Evolutionary conservation across 92 coral and sea anemone species (phyloP).

Genomic region (Parazoanthus atlanticus): DNA sequence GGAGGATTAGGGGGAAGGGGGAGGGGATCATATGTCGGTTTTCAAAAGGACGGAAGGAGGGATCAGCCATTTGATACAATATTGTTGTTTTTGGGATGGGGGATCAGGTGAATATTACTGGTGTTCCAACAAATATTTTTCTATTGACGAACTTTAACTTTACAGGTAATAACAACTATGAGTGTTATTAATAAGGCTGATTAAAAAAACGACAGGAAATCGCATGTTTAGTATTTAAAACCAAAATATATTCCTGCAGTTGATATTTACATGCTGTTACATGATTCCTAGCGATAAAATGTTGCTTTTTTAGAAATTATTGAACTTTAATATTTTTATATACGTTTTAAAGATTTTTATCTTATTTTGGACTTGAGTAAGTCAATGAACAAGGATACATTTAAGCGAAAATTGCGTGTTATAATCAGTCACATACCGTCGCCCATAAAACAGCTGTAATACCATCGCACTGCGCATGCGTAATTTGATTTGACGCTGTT

Average conservation of each 20-base stretch:
- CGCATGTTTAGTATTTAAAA: constrained; percentile 3
- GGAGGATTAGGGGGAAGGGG: too few species aligned
- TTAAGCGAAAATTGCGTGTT: not conserved
- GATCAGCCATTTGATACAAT: too few species aligned
- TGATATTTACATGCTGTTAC: not conserved
- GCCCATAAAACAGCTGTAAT: not conserved
- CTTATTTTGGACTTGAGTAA: not conserved
- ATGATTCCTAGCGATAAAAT: not conserved
- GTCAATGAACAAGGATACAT: not conserved
- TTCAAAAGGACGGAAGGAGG: too few species aligned
- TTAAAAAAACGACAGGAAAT: not conserved
- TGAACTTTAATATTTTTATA: not conserved
- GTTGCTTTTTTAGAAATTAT: not conserved
- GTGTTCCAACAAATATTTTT: too few species aligned
- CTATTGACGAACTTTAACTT: not conserved
- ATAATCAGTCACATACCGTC: not conserved
- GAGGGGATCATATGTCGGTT: too few species aligned
- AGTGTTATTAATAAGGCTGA: not conserved
- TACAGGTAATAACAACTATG: not conserved
- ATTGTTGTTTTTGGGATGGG: too few species aligned
- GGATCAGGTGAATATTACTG: too few species aligned
- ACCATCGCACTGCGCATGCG: not conserved
- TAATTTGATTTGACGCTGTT: not conserved
- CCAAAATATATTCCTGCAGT: not conserved
- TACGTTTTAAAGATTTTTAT: not conserved